Conservation (phyloP, 2,888 invertebrate species). For the Ophion ellenae region DNA sequence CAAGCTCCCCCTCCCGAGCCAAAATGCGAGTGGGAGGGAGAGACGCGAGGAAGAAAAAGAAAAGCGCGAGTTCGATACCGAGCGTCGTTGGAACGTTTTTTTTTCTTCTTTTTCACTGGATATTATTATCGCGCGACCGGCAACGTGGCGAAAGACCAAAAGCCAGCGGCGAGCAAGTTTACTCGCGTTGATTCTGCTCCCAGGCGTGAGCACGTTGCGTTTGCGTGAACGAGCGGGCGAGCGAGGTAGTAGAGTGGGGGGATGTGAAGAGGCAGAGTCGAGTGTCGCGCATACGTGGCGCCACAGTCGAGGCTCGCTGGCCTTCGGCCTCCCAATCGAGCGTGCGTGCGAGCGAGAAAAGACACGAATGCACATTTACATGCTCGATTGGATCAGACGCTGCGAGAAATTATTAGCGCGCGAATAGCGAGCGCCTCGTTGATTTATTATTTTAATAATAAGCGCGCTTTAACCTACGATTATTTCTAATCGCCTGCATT, state of each 20-base stretch:
- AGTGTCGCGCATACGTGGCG: conserved; percentile 39
- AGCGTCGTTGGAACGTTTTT: background rate
- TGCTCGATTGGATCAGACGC: conserved; percentile 15
- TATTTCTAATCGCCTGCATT: conserved; percentile 23
- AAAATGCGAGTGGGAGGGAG: background rate
- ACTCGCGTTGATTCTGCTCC: conserved; percentile 17
- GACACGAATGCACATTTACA: background rate
- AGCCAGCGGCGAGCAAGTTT: conserved; percentile 34
- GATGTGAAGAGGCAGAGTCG: background rate
- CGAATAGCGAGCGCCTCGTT: background rate
- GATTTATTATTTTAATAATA: conserved; percentile 27
- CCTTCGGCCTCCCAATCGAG: conserved; percentile 57
- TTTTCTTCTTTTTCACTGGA: background rate
- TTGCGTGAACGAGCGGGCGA: conserved; percentile 47
- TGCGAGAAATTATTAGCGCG: conserved; percentile 24
- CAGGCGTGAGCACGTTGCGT: conserved; percentile 39
- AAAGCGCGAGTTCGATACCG: conserved; percentile 29
- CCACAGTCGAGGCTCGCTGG: conserved; percentile 52
- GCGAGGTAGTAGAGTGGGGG: background rate
- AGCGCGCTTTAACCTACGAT: background rate
- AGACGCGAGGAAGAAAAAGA: background rate
- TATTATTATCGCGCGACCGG: conserved; percentile 39
- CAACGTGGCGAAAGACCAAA: conserved; percentile 58
- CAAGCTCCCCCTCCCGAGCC: background rate
- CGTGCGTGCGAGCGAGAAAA: conserved; percentile 20